These are phyloP conservation scores for Chrysomela aeneicollis DNA, from an alignment of 2,888 invertebrate genomes.

Conservation along the genomic window DNA sequence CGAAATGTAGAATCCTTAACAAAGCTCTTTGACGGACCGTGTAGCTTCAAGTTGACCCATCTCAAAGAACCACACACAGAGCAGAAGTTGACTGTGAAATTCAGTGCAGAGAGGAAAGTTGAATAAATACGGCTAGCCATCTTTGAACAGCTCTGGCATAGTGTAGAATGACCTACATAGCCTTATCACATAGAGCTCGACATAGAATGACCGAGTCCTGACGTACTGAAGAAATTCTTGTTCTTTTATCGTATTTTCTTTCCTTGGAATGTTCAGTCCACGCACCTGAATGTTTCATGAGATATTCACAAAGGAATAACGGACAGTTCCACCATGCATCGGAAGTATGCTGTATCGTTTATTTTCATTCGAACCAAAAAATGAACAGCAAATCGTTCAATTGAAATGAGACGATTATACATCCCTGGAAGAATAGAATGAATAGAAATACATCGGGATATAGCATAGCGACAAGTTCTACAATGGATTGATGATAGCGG, in stretches of 20 bases:
- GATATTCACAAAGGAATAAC: background rate
- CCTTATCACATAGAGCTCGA: background rate
- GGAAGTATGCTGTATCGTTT: background rate
- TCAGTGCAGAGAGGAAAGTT: constrained; percentile 18
- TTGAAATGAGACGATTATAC: background rate
- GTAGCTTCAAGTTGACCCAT: constrained; percentile 30
- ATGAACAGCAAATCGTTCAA: background rate
- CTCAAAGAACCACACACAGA: constrained; percentile 28
- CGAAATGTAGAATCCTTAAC: constrained; percentile 28
- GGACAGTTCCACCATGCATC: background rate
- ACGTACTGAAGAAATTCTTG: constrained; percentile 3
- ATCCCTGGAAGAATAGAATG: too few species aligned
- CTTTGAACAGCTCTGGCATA: background rate
- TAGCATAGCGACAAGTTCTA: too few species aligned
- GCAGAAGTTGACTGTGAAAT: constrained; percentile 27
- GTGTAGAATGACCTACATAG: constrained; percentile 3
- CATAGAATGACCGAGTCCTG: background rate
- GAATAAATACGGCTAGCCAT: constrained; percentile 19
- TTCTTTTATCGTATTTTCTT: background rate
- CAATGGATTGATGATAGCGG: too few species aligned
- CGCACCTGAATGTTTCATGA: background rate
- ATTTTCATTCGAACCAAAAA: too few species aligned
- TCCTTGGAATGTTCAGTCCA: background rate
- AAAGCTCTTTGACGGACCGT: constrained; percentile 27
- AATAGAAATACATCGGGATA: too few species aligned